phyloP scores from a whole-genome alignment of 2,113 vertebrate species.

The Brachyistius frenatus region DNA sequence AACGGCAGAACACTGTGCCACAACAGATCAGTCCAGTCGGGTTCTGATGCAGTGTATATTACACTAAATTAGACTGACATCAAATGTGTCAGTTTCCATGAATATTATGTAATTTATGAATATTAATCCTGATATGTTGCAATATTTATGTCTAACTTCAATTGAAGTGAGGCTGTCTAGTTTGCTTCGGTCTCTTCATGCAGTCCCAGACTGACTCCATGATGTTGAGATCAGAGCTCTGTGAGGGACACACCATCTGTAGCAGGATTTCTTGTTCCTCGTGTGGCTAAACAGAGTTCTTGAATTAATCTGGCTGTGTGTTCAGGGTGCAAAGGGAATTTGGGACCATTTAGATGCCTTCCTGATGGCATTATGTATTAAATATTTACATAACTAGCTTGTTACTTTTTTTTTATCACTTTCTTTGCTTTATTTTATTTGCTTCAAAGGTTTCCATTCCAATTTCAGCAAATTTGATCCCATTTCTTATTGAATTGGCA shows the following conservation, averaged over 20 bases:
- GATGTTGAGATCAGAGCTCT: neutral
- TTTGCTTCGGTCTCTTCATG: neutral
- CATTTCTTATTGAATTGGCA: no score
- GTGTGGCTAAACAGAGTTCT: neutral
- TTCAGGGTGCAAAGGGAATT: neutral
- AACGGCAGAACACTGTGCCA: neutral
- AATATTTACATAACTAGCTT: no score
- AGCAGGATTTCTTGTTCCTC: neutral
- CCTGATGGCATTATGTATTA: no score
- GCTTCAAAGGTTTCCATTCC: no score
- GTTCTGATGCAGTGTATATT: neutral
- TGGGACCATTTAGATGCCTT: neutral
- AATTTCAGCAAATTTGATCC: no score
- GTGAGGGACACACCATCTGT: neutral
- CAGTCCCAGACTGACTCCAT: neutral
- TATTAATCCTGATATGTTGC: neutral
- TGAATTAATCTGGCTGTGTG: neutral
- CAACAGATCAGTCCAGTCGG: neutral
- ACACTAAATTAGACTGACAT: neutral
- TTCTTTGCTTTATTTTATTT: no score
- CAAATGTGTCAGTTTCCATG: neutral
- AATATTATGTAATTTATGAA: neutral
- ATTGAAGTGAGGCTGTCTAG: neutral
- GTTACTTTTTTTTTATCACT: no score
- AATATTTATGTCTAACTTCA: neutral